Evolutionary conservation across 53 echinoderm and acorn worm species (phyloP).

Genomic region (Pentamera pediparva): DNA sequence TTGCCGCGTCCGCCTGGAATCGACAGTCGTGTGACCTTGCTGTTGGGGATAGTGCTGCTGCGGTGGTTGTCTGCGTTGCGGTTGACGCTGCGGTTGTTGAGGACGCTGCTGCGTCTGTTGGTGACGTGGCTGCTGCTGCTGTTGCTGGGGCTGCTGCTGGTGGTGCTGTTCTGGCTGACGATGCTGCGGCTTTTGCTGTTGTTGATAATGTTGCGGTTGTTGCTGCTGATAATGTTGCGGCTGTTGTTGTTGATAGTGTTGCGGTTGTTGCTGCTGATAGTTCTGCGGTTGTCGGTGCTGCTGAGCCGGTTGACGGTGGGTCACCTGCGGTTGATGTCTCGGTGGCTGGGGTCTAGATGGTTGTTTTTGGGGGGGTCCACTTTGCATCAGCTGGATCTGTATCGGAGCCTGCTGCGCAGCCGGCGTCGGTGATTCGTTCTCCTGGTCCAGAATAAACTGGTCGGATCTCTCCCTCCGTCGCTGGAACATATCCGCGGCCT

Average conservation of each 20-base stretch:
- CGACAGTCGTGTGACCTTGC: constrained; percentile 19
- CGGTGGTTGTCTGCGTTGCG: neutral
- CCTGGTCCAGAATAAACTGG: constrained; percentile 19
- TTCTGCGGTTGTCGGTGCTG: neutral
- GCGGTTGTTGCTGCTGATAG: neutral
- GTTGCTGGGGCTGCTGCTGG: constrained; percentile 6
- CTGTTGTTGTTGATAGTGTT: neutral
- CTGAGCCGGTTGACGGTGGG: no score
- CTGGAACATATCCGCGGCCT: constrained; percentile 15
- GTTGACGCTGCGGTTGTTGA: neutral
- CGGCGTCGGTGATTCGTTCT: neutral
- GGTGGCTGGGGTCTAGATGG: neutral
- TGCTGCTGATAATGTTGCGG: neutral
- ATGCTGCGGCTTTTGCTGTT: neutral
- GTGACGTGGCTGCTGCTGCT: neutral
- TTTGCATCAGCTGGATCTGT: neutral
- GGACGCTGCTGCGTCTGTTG: neutral
- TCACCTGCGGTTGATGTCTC: neutral
- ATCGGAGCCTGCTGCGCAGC: neutral
- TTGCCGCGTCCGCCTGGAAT: constrained; percentile 3
- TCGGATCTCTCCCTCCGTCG: neutral
- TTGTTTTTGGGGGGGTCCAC: neutral
- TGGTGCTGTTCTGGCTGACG: neutral
- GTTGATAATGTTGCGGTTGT: constrained; percentile 1
- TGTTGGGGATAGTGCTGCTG: neutral